phyloP scores from a whole-genome alignment of 2,797 vertebrate genomes.

The Xenentodon cancila region DNA sequence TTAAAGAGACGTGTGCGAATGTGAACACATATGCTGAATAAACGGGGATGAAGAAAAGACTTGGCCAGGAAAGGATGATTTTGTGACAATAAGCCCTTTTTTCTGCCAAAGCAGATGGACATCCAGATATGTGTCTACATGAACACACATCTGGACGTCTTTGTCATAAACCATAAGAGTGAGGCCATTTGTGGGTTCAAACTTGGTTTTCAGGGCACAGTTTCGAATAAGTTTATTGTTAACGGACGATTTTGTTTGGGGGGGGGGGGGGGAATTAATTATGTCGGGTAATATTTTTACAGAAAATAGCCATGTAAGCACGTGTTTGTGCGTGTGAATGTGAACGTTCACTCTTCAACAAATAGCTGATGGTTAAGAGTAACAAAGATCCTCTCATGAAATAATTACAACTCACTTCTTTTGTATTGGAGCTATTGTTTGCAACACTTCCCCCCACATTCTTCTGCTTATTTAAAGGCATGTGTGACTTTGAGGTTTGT shows the following conservation, averaged over 20 bases:
- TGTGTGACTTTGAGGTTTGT: constrained; percentile 45
- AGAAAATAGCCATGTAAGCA: neutral
- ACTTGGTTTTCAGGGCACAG: neutral
- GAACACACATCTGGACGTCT: no score
- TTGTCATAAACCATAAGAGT: neutral
- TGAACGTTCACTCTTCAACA: neutral
- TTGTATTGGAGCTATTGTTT: neutral
- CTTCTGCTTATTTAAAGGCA: constrained; percentile 10
- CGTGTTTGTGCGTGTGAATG: neutral
- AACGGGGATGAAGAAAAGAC: neutral
- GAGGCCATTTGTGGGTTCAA: neutral
- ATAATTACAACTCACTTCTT: constrained; percentile 5
- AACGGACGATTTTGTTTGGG: neutral
- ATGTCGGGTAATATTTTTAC: neutral
- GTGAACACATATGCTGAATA: neutral
- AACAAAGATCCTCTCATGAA: constrained; percentile 12
- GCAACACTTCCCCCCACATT: neutral
- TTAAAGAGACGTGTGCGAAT: neutral
- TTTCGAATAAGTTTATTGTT: neutral
- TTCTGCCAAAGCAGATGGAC: neutral
- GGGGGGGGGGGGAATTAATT: neutral
- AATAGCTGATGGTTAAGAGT: constrained; percentile 5
- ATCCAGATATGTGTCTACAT: neutral
- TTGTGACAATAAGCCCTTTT: neutral
- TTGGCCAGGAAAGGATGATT: neutral